phyloP scores from a whole-genome alignment of 2,797 vertebrate species.

The Lindbergichthys nudifrons region DNA sequence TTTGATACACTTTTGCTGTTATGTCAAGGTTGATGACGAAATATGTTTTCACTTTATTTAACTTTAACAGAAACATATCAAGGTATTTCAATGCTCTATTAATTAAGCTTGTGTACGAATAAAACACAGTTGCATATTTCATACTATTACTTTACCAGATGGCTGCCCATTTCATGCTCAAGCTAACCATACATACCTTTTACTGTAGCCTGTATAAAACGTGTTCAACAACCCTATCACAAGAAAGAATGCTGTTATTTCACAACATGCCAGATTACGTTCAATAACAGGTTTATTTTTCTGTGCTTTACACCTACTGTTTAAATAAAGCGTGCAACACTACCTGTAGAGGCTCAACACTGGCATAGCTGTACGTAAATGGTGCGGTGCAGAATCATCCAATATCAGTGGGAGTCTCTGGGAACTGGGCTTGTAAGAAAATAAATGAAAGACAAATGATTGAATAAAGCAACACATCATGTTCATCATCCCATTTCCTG shows the following conservation, averaged over 20 bases:
- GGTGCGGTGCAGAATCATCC: not conserved
- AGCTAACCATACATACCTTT: not conserved
- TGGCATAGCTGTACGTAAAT: not conserved
- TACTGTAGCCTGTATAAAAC: not conserved
- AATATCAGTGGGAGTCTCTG: not conserved
- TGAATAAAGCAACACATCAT: not conserved
- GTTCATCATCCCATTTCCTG: not conserved
- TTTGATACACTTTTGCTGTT: conserved; percentile 3
- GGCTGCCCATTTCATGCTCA: conserved; percentile 1
- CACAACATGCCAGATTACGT: not conserved
- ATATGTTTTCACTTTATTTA: conserved; percentile 2
- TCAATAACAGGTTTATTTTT: not conserved
- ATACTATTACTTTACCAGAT: not conserved
- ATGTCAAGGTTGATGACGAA: conserved; percentile 18
- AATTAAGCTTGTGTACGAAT: conserved; percentile 1
- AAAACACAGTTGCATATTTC: conserved; percentile 4
- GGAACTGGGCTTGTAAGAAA: not conserved
- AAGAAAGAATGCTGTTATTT: not conserved
- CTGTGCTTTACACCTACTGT: not conserved
- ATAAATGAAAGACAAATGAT: not conserved
- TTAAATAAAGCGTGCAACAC: not conserved
- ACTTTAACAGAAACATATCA: not conserved
- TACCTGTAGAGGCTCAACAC: not conserved
- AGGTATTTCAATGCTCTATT: not conserved
- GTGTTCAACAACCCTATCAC: not conserved